Evolutionary conservation across 1,140 invertebrate species (phyloP).

Genomic region (Argopecten irradians): DNA sequence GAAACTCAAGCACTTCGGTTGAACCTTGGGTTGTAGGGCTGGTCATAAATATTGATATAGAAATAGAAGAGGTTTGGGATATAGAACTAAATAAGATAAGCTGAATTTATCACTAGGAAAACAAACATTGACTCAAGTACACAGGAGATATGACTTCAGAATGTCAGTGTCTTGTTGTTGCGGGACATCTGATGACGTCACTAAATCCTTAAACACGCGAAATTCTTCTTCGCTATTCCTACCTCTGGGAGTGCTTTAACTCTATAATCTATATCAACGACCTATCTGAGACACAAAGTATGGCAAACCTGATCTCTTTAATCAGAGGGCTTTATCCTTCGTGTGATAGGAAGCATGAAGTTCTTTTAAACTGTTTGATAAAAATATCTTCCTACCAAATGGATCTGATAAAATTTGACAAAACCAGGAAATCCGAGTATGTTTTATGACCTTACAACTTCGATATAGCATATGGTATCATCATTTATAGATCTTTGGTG

Average conservation of each 20-base stretch:
- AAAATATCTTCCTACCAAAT: neutral
- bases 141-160: neutral
- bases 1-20: no score
- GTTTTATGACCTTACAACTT: neutral
- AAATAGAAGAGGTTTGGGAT: neutral
- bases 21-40: neutral
- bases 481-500: neutral
- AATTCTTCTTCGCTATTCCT: neutral
- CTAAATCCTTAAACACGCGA: neutral
- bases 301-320: neutral
- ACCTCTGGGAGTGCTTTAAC: neutral
- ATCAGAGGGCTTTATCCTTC: neutral
- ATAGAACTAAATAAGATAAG: neutral
- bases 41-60: neutral
- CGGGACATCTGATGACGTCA: neutral
- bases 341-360: neutral
- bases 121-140: neutral
- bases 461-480: neutral
- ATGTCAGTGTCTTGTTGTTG: neutral
- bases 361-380: neutral
- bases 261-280: slow-evolving; percentile 9
- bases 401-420: neutral
- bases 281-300: neutral
- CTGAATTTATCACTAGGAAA: neutral
- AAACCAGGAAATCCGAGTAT: no score